phyloP scores from a whole-genome alignment of 1,140 invertebrate species.

The Chymomyza costata region DNA sequence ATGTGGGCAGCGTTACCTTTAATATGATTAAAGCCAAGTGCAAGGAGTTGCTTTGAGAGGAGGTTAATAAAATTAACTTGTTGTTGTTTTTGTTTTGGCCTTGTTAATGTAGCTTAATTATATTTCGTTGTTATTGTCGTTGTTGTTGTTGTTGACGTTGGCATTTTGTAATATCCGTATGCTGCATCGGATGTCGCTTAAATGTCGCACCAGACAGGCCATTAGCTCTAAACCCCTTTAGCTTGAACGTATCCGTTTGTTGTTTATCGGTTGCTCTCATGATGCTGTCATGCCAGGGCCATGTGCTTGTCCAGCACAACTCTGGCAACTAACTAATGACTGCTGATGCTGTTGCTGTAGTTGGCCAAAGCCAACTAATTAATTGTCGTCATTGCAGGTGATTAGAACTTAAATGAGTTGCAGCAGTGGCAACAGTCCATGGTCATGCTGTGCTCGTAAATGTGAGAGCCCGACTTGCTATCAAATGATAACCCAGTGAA shows the following conservation, averaged over 20 bases:
- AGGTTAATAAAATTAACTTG: constrained; percentile 31
- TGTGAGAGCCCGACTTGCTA: too few species aligned
- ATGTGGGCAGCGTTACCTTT: constrained; percentile 61
- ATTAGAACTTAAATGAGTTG: constrained; percentile 65
- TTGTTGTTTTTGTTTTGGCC: constrained; percentile 18
- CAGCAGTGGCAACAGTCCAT: too few species aligned
- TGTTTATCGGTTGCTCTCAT: constrained; percentile 51
- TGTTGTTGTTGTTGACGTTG: constrained; percentile 14
- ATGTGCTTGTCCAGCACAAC: constrained; percentile 3
- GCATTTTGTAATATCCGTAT: constrained; percentile 50
- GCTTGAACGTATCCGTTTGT: too few species aligned
- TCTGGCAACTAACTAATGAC: constrained; percentile 45
- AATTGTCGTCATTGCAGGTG: constrained; percentile 61
- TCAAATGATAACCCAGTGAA: too few species aligned
- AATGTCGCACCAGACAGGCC: constrained; percentile 32
- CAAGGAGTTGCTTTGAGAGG: constrained; percentile 39
- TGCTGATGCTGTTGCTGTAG: constrained; percentile 40
- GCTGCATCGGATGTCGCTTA: constrained; percentile 48
- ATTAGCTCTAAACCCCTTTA: too few species aligned
- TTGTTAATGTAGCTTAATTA: constrained; percentile 49
- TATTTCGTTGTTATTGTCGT: constrained; percentile 26
- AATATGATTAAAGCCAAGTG: constrained; percentile 68
- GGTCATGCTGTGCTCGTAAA: too few species aligned
- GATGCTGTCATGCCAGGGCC: constrained; percentile 26
- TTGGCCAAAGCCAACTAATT: constrained; percentile 45